Evolutionary conservation across 2,113 vertebrate species (phyloP).

Genomic region (Zapus hudsonius): DNA sequence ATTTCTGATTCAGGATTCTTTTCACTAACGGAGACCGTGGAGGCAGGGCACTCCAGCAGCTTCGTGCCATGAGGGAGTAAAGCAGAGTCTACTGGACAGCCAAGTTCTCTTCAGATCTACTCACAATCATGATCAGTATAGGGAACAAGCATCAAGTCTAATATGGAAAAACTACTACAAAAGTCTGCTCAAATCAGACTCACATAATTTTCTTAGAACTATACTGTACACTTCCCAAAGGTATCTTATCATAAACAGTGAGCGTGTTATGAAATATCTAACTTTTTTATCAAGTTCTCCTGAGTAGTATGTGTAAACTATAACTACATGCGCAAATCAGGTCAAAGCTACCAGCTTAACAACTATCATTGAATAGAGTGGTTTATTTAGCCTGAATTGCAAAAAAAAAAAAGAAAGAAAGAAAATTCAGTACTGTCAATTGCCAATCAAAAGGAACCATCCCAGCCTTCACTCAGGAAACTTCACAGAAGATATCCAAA

Average conservation of each 20-base stretch:
- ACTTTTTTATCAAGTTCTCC: conserved; percentile 39
- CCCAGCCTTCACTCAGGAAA: neutral
- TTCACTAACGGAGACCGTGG: neutral
- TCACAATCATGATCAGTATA: neutral
- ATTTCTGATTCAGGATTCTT: neutral
- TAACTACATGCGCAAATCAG: conserved; percentile 35
- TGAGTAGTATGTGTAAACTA: conserved; percentile 9
- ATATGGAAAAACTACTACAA: neutral
- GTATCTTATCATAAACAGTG: conserved; percentile 9
- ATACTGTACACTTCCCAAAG: neutral
- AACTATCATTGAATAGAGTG: conserved; percentile 50
- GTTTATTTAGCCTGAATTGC: conserved; percentile 44
- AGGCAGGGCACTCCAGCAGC: neutral
- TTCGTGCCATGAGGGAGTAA: neutral
- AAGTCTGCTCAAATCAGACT: neutral
- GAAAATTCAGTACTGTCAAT: conserved; percentile 33
- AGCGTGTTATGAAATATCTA: conserved; percentile 14
- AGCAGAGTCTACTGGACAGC: too few species aligned
- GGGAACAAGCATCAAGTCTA: neutral
- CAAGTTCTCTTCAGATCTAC: neutral
- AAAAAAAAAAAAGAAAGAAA: too few species aligned
- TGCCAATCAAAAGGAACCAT: conserved; percentile 34
- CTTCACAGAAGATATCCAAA: conserved; percentile 21
- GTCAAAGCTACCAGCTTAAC: conserved; percentile 46
- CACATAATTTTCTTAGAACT: conserved; percentile 16